Base-by-base conservation (phyloP, 2,797 vertebrate species). In the Acridotheres tristis region DNA sequence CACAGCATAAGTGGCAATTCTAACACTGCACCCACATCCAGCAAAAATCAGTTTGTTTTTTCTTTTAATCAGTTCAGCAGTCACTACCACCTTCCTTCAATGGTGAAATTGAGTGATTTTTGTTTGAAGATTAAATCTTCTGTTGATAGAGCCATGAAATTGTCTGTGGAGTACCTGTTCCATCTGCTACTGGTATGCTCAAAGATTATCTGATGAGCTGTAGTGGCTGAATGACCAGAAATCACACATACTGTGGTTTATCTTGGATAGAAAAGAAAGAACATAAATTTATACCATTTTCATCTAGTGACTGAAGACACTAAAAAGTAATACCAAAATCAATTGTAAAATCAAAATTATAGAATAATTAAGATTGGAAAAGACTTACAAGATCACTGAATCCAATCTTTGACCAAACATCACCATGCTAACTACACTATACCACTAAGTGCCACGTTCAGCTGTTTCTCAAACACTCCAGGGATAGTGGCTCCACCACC, bases 131-230 rank as follows among this genome's bases (percentile, higher is more conserved):
- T 51, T 71, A 89, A 85, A 89, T 78, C 45, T 85, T 74, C 45
- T 77, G 32, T 36, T 89, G 57, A 74, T 11, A 74, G 25, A 83
- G 43, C 9, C 6, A 22, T 63, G 20, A 87, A 90, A 73, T 26
- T 57, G 23, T 12, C 66, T 86, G 45, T 67, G 71, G 91, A 90
- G 71, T 58, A 79, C 38, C 48, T 16, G 32, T 58, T 51, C 87
- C 77, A 95, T 94, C 74, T 43, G 3, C 45, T 85, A 27, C 38
- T 42, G 16, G n/a, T n/a, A 53, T 1, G 0, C 42, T 87, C 53
- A 63, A 48, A 47, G 59, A 63, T 65, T 73, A 87, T 50, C 63
- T 92, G 55, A 92, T 87, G 48, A 91, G 67, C 34, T 85, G 40
- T 36, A 16, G 40, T 50, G 36, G 36, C 4, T 73, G 67, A 81